Conservation (phyloP, 2,888 invertebrate genomes). For the Noctuana brunneofusca region DNA sequence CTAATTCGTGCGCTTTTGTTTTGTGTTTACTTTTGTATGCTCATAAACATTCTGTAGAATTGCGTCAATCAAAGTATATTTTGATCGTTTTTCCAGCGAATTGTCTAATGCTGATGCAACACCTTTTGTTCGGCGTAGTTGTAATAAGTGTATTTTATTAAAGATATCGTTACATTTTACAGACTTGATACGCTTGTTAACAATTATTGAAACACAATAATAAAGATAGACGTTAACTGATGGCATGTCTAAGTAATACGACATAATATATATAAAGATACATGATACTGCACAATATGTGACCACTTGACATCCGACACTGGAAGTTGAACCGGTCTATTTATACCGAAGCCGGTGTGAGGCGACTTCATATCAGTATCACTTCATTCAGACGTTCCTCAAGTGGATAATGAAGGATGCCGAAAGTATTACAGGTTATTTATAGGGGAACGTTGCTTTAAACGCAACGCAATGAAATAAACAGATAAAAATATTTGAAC, state of each 20-base stretch:
- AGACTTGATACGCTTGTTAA: background rate
- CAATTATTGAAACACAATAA: constrained; percentile 1
- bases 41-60: constrained; percentile 34
- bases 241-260: background rate
- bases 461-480: too few relatives aligned
- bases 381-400: constrained; percentile 26
- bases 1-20: constrained; percentile 43
- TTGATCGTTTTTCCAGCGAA: background rate
- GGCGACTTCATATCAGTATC: constrained; percentile 23
- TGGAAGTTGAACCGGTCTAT: constrained; percentile 25
- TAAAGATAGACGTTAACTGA: constrained; percentile 7
- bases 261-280: constrained; percentile 11
- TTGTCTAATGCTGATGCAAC: background rate
- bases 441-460: background rate
- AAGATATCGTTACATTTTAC: background rate
- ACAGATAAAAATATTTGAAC: too few relatives aligned
- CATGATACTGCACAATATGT: constrained; percentile 18
- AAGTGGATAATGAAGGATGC: constrained; percentile 32
- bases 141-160: background rate
- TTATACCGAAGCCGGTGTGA: constrained; percentile 22
- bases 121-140: background rate
- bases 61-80: background rate
- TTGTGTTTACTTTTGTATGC: constrained; percentile 34
- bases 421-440: constrained; percentile 29
- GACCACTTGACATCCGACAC: constrained; percentile 29